These are phyloP conservation scores for Garrulus glandarius DNA, from an alignment of 2,797 vertebrate genomes.

Conservation along the genomic window DNA sequence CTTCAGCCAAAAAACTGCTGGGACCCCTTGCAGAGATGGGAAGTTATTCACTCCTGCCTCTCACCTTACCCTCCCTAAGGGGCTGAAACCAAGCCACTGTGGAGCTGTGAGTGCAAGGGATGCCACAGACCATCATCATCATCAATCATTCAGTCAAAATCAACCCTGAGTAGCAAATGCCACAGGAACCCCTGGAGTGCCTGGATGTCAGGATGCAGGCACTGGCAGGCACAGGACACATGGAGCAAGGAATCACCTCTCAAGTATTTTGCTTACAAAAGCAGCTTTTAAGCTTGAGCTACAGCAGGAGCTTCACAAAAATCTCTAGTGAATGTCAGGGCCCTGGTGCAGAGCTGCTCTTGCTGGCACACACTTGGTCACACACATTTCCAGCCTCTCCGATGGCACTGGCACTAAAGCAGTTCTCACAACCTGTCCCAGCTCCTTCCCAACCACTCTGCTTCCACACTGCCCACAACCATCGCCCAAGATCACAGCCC, in stretches of 20 bases:
- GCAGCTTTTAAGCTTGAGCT: not conserved
- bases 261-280: not conserved
- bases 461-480: not conserved
- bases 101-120: accelerated
- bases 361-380: not conserved
- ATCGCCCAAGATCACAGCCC: not conserved
- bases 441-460: not conserved
- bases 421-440: not conserved
- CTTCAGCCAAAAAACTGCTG: not conserved
- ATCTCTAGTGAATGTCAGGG: accelerated
- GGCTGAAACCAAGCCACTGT: not conserved
- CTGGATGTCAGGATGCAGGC: accelerated
- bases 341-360: not conserved
- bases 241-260: not conserved
- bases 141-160: not conserved
- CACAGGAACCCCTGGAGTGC: not conserved
- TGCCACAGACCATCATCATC: accelerated
- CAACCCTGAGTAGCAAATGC: accelerated
- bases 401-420: accelerated
- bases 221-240: not conserved
- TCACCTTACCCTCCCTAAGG: not conserved
- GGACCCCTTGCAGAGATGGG: not conserved
- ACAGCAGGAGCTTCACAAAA: not conserved
- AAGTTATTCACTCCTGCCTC: not conserved
- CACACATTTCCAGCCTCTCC: not conserved